A percentile compares a stretch with the other conserved stretches of the same genome.
Evolutionary conservation across 2,113 vertebrate species (phyloP).

Genomic region (Psettodes erumei): DNA sequence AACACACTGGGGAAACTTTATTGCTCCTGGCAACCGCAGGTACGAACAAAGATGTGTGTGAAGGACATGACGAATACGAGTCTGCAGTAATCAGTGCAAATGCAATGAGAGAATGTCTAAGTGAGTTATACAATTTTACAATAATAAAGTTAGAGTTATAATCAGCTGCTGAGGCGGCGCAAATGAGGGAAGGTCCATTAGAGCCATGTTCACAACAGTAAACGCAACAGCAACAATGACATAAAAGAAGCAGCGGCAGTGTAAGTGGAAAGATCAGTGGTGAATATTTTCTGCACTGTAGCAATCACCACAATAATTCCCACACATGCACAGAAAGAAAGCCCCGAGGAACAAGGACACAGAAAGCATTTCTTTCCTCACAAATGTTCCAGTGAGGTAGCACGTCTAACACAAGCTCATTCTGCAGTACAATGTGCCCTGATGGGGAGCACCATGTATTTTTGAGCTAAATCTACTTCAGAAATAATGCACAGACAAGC

Average conservation of each 20-base stretch:
- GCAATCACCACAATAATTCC: background rate
- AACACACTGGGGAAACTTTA: conserved; percentile 58
- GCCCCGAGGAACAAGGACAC: background rate
- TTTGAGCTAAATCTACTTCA: background rate
- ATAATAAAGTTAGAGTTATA: conserved; percentile 53
- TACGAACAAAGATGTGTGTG: conserved; percentile 56
- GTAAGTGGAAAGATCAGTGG: conserved; percentile 10
- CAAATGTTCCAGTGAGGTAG: background rate
- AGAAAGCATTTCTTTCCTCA: background rate
- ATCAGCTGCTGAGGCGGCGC: conserved; percentile 40
- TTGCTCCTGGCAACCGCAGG: conserved; percentile 57
- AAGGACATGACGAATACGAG: conserved; percentile 59
- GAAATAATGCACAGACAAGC: background rate
- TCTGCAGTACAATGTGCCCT: background rate
- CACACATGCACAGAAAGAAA: no score
- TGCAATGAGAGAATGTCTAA: conserved; percentile 27
- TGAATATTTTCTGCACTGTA: background rate
- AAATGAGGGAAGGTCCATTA: conserved; percentile 40
- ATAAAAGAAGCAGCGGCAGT: conserved; percentile 13
- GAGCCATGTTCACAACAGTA: conserved; percentile 32
- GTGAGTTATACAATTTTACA: conserved; percentile 43
- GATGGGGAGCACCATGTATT: background rate
- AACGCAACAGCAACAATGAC: conserved; percentile 30
- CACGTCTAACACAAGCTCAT: background rate
- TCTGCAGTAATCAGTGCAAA: conserved; percentile 53